phyloP scores from a whole-genome alignment of 2,113 vertebrate genomes.

The Vireo altiloquus region DNA sequence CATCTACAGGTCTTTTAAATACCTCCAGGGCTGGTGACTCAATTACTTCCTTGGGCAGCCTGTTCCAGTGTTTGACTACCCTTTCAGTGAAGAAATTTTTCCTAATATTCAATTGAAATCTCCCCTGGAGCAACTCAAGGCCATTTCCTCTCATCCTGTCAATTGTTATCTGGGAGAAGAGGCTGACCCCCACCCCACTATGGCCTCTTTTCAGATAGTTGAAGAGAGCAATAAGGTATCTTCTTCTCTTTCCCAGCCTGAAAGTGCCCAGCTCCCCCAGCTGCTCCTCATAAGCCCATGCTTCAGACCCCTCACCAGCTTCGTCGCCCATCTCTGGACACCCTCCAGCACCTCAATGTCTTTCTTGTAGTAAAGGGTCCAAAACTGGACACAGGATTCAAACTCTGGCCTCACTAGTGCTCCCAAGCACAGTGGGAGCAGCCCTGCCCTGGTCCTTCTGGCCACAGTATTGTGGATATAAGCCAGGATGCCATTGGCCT shows the following conservation, averaged over 20 bases:
- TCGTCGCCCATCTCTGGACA: background rate
- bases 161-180: background rate
- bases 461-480: too few relatives aligned
- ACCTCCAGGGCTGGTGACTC: background rate
- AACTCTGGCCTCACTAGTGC: background rate
- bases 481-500: background rate
- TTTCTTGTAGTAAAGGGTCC: background rate
- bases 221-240: too few relatives aligned
- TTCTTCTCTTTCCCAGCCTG: background rate
- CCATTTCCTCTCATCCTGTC: background rate
- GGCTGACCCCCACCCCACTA: too few relatives aligned
- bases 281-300: background rate
- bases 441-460: background rate
- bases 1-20: background rate
- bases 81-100: background rate
- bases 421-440: accelerated
- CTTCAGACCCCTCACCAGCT: background rate
- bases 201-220: background rate
- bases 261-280: background rate
- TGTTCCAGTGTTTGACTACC: background rate
- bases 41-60: background rate
- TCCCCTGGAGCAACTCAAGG: background rate
- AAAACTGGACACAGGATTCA: background rate
- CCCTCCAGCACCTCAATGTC: background rate
- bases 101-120: background rate